Base-by-base conservation (phyloP, 2,113 vertebrate species). In the Polypterus bichir region DNA sequence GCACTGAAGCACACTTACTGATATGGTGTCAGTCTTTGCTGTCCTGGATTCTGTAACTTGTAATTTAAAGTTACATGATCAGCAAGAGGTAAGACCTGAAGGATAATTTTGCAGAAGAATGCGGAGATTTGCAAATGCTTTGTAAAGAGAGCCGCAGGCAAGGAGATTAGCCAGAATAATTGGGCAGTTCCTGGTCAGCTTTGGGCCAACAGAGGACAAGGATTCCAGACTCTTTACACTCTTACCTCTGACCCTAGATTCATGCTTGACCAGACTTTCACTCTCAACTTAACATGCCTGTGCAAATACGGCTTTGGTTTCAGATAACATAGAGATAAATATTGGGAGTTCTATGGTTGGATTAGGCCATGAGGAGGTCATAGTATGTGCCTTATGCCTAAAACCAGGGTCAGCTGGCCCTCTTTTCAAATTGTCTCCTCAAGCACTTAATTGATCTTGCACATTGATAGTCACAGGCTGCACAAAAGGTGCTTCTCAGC, bases 271-370 rank as follows among this genome's bases (percentile, higher is more conserved):
- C 74, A 68, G 75, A 70, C 78, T 76, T 79, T 75, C 75, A 74
- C 72, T 77, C 68, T 60, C 65, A 79, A 78, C 73, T 73, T 73
- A 79, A 71, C 71, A 71, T 69, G 70, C 71, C 77, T 72, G 80
- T 82, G 77, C 83, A 85, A 86, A 75, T 80, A 78, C 75, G 76
- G 78, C 75, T 78, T 71, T 76, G 80, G 69, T 79, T 78, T 83
- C 75, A 72, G 65, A 66, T 79, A 79, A 75, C 66, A 79, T 69
- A 75, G 81, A 84, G 82, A 89, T 89, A 86, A 75, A 83, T 85
- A 86, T 85, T 86, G 83, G 80, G 86, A 27, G 83, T 87, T 84
- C 84, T 73, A 83, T 83, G 73, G 71, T 27, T 71, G 54, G 77
- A 82, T 83, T 80, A 82, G 79, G 75, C 72, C 73, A 77, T 70